Conservation (phyloP, 2,888 invertebrate species). For the Helicoverpa assulta region DNA sequence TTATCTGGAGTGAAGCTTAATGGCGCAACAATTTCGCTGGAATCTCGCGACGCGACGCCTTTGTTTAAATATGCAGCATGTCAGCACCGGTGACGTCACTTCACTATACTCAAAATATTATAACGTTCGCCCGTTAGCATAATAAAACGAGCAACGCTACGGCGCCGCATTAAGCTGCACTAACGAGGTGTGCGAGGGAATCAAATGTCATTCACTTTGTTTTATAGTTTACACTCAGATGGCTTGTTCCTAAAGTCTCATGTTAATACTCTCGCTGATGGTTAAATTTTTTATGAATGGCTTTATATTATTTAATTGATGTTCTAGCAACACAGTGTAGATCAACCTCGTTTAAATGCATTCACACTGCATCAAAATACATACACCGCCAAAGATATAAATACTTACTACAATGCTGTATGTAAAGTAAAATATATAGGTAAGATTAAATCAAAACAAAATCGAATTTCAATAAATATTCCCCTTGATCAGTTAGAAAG, state of each 20-base stretch:
- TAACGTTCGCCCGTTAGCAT: conserved; percentile 85
- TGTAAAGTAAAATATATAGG: conserved; percentile 1
- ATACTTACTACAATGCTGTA: neutral
- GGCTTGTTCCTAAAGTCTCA: conserved; percentile 20
- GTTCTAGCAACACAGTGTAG: too few species aligned
- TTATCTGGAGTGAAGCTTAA: conserved; percentile 64
- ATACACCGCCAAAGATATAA: neutral
- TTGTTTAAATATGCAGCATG: conserved; percentile 84
- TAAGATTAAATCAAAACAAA: conserved; percentile 56
- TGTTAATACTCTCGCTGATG: neutral
- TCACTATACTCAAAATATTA: conserved; percentile 84
- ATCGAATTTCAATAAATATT: conserved; percentile 68
- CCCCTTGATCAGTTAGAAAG: conserved; percentile 75
- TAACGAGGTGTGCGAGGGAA: conserved; percentile 78
- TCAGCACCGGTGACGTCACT: conserved; percentile 81
- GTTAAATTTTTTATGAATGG: neutral
- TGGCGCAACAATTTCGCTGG: conserved; percentile 62
- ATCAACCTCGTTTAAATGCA: too few species aligned
- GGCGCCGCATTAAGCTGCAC: conserved; percentile 82
- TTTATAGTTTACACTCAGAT: conserved; percentile 56
- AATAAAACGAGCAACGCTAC: conserved; percentile 85
- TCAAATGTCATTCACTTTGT: conserved; percentile 71
- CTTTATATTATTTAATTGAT: too few species aligned
- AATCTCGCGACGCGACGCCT: conserved; percentile 64
- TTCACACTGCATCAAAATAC: neutral